Percentiles rank a stretch among this genome's conserved stretches.
phyloP scores from a whole-genome alignment of 92 coral and sea anemone species.

The Porites rus region DNA sequence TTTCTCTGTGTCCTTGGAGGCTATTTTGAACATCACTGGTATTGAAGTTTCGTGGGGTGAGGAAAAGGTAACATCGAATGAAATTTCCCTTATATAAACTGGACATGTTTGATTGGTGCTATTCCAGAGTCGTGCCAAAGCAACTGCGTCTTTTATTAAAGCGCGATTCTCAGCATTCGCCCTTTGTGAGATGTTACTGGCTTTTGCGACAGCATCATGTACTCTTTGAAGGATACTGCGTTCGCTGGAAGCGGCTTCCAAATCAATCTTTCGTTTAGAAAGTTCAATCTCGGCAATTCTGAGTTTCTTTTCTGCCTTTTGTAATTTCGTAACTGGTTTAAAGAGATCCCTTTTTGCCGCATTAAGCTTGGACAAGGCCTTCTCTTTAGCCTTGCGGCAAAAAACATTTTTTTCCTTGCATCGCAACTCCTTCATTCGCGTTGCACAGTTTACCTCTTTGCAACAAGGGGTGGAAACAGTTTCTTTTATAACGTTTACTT shows the following conservation, averaged over 20 bases:
- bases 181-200: constrained; percentile 46
- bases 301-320: constrained; percentile 43
- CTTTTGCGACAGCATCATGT: constrained; percentile 42
- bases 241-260: constrained; percentile 58
- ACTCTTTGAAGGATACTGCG: constrained; percentile 61
- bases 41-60: constrained; percentile 21
- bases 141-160: constrained; percentile 40
- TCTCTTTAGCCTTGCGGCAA: constrained; percentile 62
- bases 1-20: constrained; percentile 20
- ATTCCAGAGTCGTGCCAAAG: constrained; percentile 38
- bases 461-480: constrained; percentile 78
- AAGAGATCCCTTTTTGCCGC: constrained; percentile 32
- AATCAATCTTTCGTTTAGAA: constrained; percentile 43
- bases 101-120: constrained; percentile 11
- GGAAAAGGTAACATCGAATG: constrained; percentile 23
- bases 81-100: constrained; percentile 10
- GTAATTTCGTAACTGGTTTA: constrained; percentile 41
- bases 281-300: constrained; percentile 60
- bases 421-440: constrained; percentile 48
- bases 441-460: constrained; percentile 53
- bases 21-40: constrained; percentile 27
- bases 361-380: constrained; percentile 50
- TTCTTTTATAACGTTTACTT: constrained; percentile 61
- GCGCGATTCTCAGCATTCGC: constrained; percentile 28
- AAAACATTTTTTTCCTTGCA: constrained; percentile 71